Conservation (phyloP, 92 coral and sea anemone species). For the Montipora capitata region DNA sequence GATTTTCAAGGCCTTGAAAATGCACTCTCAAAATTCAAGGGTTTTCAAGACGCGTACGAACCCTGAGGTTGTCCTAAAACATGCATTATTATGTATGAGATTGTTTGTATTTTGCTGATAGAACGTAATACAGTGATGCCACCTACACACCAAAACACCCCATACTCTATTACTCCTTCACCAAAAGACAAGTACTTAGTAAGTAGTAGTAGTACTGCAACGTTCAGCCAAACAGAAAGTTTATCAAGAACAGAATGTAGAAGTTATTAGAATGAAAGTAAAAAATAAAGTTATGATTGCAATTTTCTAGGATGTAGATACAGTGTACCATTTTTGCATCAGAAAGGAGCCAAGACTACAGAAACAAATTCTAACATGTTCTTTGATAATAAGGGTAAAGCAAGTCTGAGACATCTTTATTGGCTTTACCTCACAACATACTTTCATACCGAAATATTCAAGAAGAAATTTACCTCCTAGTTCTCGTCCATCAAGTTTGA, state of each 20-base stretch:
- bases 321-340: neutral
- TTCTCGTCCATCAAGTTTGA: slow-evolving; percentile 11
- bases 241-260: neutral
- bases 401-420: neutral
- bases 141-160: neutral
- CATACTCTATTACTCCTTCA: neutral
- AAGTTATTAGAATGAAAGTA: neutral
- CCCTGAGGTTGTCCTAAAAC: neutral
- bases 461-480: slow-evolving; percentile 25
- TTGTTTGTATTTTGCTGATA: neutral
- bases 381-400: neutral
- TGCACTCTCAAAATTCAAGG: too few species aligned
- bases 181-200: neutral
- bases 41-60: too few species aligned
- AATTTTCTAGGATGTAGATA: neutral
- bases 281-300: neutral
- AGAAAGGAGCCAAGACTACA: neutral
- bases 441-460: neutral
- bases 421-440: neutral
- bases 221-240: neutral
- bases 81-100: neutral
- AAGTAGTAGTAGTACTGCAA: neutral
- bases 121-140: neutral
- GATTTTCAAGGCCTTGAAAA: too few species aligned
- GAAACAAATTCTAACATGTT: neutral